phyloP scores from a whole-genome alignment of 1,140 invertebrate species.

The Protaetia brevitarsis region DNA sequence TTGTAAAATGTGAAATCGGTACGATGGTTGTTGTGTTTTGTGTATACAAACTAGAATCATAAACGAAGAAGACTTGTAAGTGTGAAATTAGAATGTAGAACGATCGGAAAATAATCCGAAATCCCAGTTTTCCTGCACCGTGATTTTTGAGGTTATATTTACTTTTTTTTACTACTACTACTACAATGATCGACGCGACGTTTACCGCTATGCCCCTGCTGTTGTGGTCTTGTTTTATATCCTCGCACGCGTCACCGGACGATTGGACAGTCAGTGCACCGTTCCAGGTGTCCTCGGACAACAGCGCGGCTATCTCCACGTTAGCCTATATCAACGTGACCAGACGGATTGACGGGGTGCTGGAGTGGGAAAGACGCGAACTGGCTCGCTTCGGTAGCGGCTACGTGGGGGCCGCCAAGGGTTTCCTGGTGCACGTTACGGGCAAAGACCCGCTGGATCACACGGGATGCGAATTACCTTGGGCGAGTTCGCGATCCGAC shows the following conservation, averaged over 20 bases:
- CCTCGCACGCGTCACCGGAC: slow-evolving; percentile 28
- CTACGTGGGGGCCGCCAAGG: slow-evolving; percentile 58
- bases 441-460: slow-evolving; percentile 56
- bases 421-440: slow-evolving; percentile 59
- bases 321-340: slow-evolving; percentile 50
- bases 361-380: slow-evolving; percentile 51
- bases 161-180: neutral
- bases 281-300: slow-evolving; percentile 34
- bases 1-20: too few species aligned
- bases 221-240: neutral
- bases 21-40: too few species aligned
- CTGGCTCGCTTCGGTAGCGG: slow-evolving; percentile 70
- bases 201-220: neutral
- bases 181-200: neutral
- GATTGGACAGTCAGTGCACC: slow-evolving; percentile 36
- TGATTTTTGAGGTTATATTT: slow-evolving; percentile 4
- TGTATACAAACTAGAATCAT: too few species aligned
- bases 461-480: slow-evolving; percentile 61
- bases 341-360: slow-evolving; percentile 41
- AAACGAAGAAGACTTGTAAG: too few species aligned
- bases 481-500: slow-evolving; percentile 53
- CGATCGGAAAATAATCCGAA: too few species aligned
- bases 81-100: too few species aligned
- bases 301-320: slow-evolving; percentile 38
- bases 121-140: too few species aligned